Conservation (phyloP, 2,888 invertebrate genomes). For the Stratiomys singularior region DNA sequence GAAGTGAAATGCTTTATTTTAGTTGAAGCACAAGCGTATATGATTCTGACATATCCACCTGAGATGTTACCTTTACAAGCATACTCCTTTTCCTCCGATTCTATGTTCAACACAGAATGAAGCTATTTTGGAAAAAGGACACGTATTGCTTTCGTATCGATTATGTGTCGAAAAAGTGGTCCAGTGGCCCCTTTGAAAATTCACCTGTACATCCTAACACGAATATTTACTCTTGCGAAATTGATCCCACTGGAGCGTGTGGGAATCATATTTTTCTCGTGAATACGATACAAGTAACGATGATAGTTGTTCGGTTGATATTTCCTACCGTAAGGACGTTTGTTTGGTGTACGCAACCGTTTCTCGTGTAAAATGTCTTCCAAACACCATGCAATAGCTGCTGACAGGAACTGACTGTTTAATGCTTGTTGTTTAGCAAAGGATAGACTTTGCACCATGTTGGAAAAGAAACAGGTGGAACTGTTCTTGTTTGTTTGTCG, state of each 20-base stretch:
- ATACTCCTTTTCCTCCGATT: too few relatives aligned
- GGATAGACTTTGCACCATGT: too few relatives aligned
- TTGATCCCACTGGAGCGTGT: not conserved
- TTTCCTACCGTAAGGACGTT: too few relatives aligned
- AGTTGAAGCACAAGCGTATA: not conserved
- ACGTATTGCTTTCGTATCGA: conserved; percentile 5
- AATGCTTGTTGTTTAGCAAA: too few relatives aligned
- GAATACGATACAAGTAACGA: too few relatives aligned
- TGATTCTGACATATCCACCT: not conserved
- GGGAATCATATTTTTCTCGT: not conserved
- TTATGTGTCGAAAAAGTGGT: not conserved
- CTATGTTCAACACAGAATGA: not conserved
- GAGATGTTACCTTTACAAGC: not conserved
- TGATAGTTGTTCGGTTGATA: too few relatives aligned
- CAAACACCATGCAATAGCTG: too few relatives aligned
- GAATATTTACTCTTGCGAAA: not conserved
- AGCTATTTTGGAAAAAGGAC: not conserved
- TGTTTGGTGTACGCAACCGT: too few relatives aligned
- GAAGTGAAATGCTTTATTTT: not conserved
- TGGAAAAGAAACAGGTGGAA: too few relatives aligned
- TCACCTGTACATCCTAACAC: not conserved
- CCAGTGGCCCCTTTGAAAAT: not conserved
- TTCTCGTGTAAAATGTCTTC: too few relatives aligned
- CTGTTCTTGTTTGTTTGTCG: too few relatives aligned
- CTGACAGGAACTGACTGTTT: too few relatives aligned